phyloP scores from a whole-genome alignment of 2,888 invertebrate species.

The Phengaris arion region DNA sequence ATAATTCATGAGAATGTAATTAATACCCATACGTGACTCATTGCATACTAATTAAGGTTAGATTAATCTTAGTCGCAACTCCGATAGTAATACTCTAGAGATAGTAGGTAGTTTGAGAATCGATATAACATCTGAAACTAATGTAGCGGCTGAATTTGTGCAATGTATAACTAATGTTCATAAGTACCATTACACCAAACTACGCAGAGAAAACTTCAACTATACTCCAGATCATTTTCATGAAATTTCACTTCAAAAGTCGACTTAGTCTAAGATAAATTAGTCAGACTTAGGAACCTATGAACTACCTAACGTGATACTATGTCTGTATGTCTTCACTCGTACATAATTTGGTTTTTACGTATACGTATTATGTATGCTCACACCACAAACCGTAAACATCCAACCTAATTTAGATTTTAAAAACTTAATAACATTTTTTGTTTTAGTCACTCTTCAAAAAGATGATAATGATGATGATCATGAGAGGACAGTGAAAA shows the following conservation, averaged over 20 bases:
- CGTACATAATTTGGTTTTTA: background rate
- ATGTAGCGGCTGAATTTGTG: conserved; percentile 25
- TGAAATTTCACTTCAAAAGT: conserved; percentile 20
- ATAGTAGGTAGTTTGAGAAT: background rate
- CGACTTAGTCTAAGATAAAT: conserved; percentile 13
- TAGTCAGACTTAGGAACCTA: background rate
- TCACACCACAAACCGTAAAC: no score
- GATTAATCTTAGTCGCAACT: conserved; percentile 19
- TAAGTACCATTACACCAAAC: conserved; percentile 19
- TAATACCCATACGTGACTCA: conserved; percentile 17
- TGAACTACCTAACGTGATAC: background rate
- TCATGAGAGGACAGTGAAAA: conserved; percentile 22
- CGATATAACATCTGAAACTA: conserved; percentile 24
- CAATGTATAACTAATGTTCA: conserved; percentile 20
- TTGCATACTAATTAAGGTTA: conserved; percentile 22
- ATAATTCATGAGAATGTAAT: conserved; percentile 3
- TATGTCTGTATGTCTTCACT: background rate
- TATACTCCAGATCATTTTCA: conserved; percentile 9
- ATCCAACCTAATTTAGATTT: background rate
- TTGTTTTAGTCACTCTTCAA: background rate
- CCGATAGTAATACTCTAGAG: conserved; percentile 2
- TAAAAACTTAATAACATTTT: background rate
- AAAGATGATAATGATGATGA: background rate
- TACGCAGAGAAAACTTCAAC: background rate
- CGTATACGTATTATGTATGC: no score